Conservation (phyloP, 2,888 invertebrate genomes). For the Caenorhabditis sp. region DNA sequence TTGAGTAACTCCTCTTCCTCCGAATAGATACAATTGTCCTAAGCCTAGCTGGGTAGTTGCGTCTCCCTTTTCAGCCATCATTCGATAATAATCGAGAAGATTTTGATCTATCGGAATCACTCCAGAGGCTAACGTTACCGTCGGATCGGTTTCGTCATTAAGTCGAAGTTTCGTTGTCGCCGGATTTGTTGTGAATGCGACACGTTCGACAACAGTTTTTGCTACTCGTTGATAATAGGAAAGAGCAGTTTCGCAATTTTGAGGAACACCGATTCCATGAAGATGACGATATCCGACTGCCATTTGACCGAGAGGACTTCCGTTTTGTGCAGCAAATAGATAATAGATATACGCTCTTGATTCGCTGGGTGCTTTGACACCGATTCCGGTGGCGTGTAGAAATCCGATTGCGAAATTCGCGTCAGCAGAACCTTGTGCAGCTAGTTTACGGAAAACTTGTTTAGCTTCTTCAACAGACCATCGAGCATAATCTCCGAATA, state of each 20-base stretch:
- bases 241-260: conserved; percentile 89
- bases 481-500: conserved; percentile 83
- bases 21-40: conserved; percentile 95
- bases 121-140: conserved; percentile 79
- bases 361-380: conserved; percentile 63
- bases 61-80: conserved; percentile 89
- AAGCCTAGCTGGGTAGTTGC: conserved; percentile 80
- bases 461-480: conserved; percentile 82
- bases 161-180: conserved; percentile 88
- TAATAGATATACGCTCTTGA: conserved; percentile 83
- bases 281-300: conserved; percentile 90
- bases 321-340: conserved; percentile 87
- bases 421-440: conserved; percentile 79
- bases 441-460: conserved; percentile 78
- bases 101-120: conserved; percentile 82
- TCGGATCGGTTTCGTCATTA: conserved; percentile 89
- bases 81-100: conserved; percentile 95
- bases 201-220: conserved; percentile 71
- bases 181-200: conserved; percentile 80
- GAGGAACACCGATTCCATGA: conserved; percentile 86
- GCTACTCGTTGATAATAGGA: conserved; percentile 80
- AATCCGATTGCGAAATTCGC: conserved; percentile 80
- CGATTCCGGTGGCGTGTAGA: conserved; percentile 73
- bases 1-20: conserved; percentile 91
- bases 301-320: conserved; percentile 93